These are phyloP conservation scores for Dicrostonyx torquatus DNA, from an alignment of 2,797 vertebrate species.

Conservation along the genomic window DNA sequence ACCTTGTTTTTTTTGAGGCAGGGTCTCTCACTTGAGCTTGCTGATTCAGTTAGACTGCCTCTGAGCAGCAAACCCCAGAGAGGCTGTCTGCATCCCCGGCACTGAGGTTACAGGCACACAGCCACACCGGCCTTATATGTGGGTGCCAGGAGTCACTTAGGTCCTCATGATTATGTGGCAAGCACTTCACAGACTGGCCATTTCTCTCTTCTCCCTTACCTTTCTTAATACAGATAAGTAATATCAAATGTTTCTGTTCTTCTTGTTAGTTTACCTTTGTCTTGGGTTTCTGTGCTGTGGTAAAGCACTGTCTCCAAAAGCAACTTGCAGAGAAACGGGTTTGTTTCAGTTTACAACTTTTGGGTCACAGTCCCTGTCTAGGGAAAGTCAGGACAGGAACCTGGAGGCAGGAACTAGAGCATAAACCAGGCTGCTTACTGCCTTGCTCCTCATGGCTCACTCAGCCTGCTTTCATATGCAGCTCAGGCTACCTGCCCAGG, in stretches of 20 bases:
- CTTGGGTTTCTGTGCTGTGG: neutral
- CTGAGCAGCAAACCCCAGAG: neutral
- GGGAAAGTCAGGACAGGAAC: neutral
- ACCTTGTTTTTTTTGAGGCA: neutral
- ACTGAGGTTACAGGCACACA: neutral
- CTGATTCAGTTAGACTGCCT: neutral
- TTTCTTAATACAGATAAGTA: slow-evolving; percentile 28
- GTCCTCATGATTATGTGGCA: neutral
- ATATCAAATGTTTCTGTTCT: slow-evolving; percentile 31
- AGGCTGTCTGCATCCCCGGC: neutral
- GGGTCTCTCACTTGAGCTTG: neutral
- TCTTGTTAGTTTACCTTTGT: slow-evolving; percentile 17
- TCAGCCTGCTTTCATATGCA: neutral
- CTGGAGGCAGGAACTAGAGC: neutral
- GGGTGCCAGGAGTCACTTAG: neutral
- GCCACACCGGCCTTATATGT: neutral
- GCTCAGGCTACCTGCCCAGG: neutral
- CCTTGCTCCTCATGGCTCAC: neutral
- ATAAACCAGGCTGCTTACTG: neutral
- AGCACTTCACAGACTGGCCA: neutral
- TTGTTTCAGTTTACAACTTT: neutral
- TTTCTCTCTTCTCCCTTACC: neutral
- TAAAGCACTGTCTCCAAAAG: neutral
- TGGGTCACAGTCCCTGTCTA: neutral
- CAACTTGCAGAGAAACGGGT: neutral